Conservation (phyloP, 2,888 invertebrate species). For the Seira musarum region DNA sequence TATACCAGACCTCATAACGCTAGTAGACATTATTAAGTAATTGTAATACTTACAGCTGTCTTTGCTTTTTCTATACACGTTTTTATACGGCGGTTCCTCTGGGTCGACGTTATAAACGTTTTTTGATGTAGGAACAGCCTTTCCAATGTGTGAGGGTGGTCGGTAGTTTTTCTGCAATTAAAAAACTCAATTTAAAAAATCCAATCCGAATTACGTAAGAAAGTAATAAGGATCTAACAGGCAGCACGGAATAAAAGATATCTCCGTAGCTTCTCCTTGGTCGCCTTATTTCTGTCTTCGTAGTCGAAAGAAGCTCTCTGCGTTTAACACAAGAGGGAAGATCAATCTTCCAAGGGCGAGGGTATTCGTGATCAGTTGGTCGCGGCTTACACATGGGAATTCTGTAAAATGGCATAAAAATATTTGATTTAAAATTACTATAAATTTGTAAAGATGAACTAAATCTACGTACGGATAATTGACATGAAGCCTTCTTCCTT, state of each 20-base stretch:
- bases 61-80: constrained; percentile 51
- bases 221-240: not conserved
- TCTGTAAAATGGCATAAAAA: constrained; percentile 4
- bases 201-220: no score
- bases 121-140: constrained; percentile 56
- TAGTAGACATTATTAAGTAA: no score
- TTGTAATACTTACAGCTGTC: not conserved
- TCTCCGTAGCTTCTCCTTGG: no score
- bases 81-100: constrained; percentile 31
- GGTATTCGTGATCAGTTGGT: not conserved
- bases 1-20: no score
- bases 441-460: not conserved
- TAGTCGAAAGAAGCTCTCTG: no score
- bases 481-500: constrained; percentile 44
- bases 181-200: no score
- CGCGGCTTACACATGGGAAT: constrained; percentile 41
- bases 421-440: not conserved
- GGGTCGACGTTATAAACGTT: constrained; percentile 65
- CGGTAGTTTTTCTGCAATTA: constrained; percentile 60
- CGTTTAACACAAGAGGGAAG: constrained; percentile 25
- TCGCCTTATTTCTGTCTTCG: no score
- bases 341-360: constrained; percentile 42
- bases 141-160: constrained; percentile 60
- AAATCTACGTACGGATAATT: constrained; percentile 39
- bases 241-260: no score